phyloP scores from a whole-genome alignment of 2,888 invertebrate species.

The Lasioglossum leucozonium region DNA sequence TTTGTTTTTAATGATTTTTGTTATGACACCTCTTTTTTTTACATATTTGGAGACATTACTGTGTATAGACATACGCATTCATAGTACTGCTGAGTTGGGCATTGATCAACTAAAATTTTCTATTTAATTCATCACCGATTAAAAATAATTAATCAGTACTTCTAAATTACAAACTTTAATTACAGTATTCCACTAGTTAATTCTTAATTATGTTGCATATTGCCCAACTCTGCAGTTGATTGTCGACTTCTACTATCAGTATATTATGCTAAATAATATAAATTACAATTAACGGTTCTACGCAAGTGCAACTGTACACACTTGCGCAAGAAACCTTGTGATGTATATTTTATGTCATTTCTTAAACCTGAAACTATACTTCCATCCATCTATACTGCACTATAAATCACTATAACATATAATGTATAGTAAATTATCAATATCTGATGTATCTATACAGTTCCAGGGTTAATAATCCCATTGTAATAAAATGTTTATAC shows the following conservation, averaged over 20 bases:
- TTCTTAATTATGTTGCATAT: not conserved
- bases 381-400: not conserved
- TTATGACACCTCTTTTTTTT: no score
- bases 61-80: not conserved
- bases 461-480: constrained; percentile 36
- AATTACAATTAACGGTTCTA: constrained; percentile 21
- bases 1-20: no score
- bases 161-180: no score
- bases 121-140: not conserved
- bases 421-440: not conserved
- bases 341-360: constrained; percentile 3
- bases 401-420: not conserved
- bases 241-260: not conserved
- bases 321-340: not conserved
- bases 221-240: not conserved
- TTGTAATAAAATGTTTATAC: constrained; percentile 1
- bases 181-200: not conserved
- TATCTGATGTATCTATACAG: constrained; percentile 7
- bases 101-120: not conserved
- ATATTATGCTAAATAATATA: not conserved
- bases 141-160: not conserved
- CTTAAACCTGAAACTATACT: constrained; percentile 43
- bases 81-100: not conserved
- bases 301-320: constrained; percentile 8
- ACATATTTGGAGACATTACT: no score